Evolutionary conservation across 2,113 vertebrate genomes (phyloP), one percentile per base, ranked within the genome.

Genomic region (Ictalurus punctatus): DNA sequence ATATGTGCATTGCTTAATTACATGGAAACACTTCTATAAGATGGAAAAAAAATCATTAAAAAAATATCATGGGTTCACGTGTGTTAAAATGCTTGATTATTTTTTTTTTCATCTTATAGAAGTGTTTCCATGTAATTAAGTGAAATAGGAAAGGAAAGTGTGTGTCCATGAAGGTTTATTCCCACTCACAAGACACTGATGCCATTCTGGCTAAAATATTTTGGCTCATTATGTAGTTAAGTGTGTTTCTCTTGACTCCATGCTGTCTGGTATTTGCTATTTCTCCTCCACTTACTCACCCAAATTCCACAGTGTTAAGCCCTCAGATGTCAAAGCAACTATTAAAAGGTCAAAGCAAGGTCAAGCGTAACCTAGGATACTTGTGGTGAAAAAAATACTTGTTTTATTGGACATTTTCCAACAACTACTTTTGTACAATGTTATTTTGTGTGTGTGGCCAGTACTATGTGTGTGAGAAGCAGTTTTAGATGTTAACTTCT

Each of bases 281-380:
- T 61, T 78, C 71, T 30, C 40, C 19, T 82, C 52, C 58, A 83
- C 27, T 48, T 59, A 76, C 69, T 89, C 63, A 34, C 87, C 82
- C 52, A 84, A 76, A 90, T 90, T 92, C 79, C 80, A 89, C 61
- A 17, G 8, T 44, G 34, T 40, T 65, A 69, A 84, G 83, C 87
- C 78, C 79, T 86, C 69, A 63, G 83, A 83, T 71, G 80, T 83
- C 90, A 84, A 89, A 88, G 91, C 84, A 92, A 92, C 91, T 3
- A 37, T 44, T 80, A 30, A 69, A 84, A 79, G 83, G 81, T 89
- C 86, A 84, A 21, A 40, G 86, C 23, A 54, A 82, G 86, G 88
- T 88, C 86, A 59, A 84, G 83, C 23, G 86, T 89, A 89, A 86
- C 86, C 80, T 40, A 82, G 90, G 88, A 89, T 84, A 89, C 90